A percentile compares a stretch with the other conserved stretches of the same genome.
Evolutionary conservation across 1,140 invertebrate genomes (phyloP).

Genomic region (Drosophila teissieri): DNA sequence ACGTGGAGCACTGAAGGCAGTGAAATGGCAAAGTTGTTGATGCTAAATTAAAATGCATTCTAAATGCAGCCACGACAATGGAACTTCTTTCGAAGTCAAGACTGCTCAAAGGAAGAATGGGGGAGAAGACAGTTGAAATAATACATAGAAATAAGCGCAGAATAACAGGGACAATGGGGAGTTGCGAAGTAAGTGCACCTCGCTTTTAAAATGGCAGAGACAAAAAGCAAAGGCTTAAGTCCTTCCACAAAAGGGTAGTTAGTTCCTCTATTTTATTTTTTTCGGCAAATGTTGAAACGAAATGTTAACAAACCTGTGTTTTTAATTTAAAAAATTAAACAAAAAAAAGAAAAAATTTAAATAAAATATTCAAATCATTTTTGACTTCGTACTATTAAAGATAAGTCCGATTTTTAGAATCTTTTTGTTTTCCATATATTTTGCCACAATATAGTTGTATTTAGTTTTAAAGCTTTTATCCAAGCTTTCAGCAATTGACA

Average conservation of each 20-base stretch:
- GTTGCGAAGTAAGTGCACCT: slow-evolving; percentile 1
- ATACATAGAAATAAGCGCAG: slow-evolving; percentile 45
- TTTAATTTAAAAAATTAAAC: not conserved
- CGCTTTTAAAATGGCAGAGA: not conserved
- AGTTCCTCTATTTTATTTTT: too few relatives aligned
- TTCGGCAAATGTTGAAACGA: not conserved
- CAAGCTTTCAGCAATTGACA: slow-evolving; percentile 52
- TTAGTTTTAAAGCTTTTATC: slow-evolving; percentile 35
- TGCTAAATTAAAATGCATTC: slow-evolving; percentile 71
- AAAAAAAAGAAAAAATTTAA: not conserved
- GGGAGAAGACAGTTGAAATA: slow-evolving; percentile 19
- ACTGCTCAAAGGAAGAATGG: slow-evolving; percentile 5
- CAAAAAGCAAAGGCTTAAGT: slow-evolving; percentile 2
- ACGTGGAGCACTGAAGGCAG: slow-evolving; percentile 39
- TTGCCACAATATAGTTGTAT: not conserved
- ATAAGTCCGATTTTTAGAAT: not conserved
- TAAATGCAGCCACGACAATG: slow-evolving; percentile 64
- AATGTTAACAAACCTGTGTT: not conserved
- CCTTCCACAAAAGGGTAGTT: not conserved
- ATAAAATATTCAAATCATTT: too few relatives aligned
- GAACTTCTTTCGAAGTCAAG: slow-evolving; percentile 29
- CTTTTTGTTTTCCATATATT: not conserved
- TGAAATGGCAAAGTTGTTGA: slow-evolving; percentile 57
- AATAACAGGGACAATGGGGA: slow-evolving; percentile 37
- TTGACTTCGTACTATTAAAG: too few relatives aligned